Evolutionary conservation across 2,797 vertebrate genomes (phyloP).

Genomic region (Sorex maritimensis): DNA sequence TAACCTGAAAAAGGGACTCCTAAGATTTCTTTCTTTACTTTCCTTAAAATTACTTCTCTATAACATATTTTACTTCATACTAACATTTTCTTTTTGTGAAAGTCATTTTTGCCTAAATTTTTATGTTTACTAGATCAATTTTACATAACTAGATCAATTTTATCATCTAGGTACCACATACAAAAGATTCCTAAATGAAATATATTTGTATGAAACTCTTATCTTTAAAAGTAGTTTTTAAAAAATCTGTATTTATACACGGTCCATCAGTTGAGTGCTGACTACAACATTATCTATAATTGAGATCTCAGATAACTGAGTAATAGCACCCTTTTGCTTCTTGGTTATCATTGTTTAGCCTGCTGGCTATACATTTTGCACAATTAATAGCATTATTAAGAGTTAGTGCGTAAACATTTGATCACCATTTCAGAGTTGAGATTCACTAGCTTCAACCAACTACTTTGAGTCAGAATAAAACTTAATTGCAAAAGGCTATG

Average conservation of each 20-base stretch:
- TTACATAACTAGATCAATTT: neutral
- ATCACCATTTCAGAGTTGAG: constrained; percentile 58
- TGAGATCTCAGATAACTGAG: constrained; percentile 40
- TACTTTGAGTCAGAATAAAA: constrained; percentile 70
- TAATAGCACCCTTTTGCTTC: constrained; percentile 64
- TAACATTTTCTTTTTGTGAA: neutral
- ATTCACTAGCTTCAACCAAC: constrained; percentile 57
- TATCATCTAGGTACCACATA: constrained; percentile 13
- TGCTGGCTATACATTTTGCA: constrained; percentile 61
- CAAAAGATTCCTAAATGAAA: constrained; percentile 31
- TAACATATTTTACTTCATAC: constrained; percentile 57
- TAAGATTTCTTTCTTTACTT: neutral
- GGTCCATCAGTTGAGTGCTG: constrained; percentile 20
- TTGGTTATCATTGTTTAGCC: constrained; percentile 55
- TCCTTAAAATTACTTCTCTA: neutral
- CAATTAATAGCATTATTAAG: constrained; percentile 68
- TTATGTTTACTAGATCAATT: neutral
- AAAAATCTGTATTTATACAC: constrained; percentile 41
- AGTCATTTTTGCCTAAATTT: neutral
- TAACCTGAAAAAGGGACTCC: neutral
- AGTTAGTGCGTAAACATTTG: constrained; percentile 21
- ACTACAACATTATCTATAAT: neutral
- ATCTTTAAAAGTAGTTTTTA: constrained; percentile 36
- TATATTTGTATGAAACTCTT: constrained; percentile 44
- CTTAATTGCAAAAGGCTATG: constrained; percentile 67